phyloP scores from a whole-genome alignment of 1,140 invertebrate species.

The Campoletis sonorensis region DNA sequence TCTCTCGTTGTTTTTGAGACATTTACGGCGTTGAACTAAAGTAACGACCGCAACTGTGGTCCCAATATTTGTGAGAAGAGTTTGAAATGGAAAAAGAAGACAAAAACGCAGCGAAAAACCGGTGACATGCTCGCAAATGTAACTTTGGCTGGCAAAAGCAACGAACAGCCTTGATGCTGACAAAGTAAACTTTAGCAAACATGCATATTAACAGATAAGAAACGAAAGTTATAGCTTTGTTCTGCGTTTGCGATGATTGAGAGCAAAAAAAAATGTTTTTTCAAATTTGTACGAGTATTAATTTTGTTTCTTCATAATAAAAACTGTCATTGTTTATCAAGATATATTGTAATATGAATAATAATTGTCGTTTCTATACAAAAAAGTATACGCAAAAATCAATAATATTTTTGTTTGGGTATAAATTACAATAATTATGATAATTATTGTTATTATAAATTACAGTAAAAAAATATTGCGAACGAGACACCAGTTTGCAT shows the following conservation, averaged over 20 bases:
- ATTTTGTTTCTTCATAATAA: no score
- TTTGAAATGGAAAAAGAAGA: background rate
- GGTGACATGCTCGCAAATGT: background rate
- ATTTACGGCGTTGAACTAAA: background rate
- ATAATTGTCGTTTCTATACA: no score
- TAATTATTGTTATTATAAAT: constrained; percentile 6
- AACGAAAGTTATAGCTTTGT: background rate
- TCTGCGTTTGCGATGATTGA: background rate
- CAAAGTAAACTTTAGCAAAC: background rate
- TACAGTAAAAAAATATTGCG: background rate
- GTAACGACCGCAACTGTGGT: background rate
- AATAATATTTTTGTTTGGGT: background rate
- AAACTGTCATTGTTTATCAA: no score
- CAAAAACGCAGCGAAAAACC: background rate
- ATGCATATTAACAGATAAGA: background rate
- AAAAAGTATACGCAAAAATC: background rate
- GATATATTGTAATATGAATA: no score
- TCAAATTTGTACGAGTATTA: no score
- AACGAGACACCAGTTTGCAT: constrained; percentile 11
- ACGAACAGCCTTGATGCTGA: background rate
- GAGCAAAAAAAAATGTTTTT: no score
- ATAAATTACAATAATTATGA: background rate
- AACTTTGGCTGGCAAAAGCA: background rate
- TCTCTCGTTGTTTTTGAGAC: background rate
- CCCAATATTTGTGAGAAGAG: background rate